A percentile compares a stretch with the other conserved stretches of the same genome.
These are phyloP conservation scores for Microtus ochrogaster DNA, from an alignment of 2,113 vertebrate genomes.

Conservation along the genomic window DNA sequence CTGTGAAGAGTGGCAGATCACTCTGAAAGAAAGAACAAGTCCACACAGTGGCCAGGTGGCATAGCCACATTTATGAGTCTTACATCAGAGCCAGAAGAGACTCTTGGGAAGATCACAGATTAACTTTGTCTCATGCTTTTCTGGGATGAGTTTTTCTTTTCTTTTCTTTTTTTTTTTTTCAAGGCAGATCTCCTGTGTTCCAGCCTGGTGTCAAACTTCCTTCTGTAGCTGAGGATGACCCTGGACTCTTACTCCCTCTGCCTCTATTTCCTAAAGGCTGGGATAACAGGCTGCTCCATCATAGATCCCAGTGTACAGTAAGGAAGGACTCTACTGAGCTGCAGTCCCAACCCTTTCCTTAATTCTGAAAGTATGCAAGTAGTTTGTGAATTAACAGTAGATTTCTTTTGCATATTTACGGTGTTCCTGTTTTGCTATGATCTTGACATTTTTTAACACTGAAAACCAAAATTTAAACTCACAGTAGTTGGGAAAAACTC, in stretches of 20 bases:
- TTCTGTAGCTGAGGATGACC: neutral
- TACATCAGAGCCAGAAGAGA: neutral
- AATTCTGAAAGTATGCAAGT: neutral
- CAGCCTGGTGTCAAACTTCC: neutral
- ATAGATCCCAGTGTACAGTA: neutral
- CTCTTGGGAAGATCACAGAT: neutral
- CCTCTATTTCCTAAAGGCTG: neutral
- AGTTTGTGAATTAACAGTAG: neutral
- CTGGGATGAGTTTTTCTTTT: neutral
- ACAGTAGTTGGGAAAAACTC: accelerated
- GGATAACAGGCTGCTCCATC: neutral
- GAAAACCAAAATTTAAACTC: neutral
- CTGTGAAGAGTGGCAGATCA: neutral
- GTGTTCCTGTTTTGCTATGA: neutral
- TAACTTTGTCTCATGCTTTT: neutral
- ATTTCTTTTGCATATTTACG: neutral
- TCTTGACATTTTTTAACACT: neutral
- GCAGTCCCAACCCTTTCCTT: neutral
- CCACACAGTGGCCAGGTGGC: neutral
- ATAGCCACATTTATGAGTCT: neutral
- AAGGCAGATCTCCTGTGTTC: neutral
- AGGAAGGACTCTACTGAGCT: neutral
- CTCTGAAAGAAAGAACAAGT: neutral
- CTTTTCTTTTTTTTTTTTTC: neutral
- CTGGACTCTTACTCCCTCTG: neutral